phyloP scores from a whole-genome alignment of 2,888 invertebrate genomes.

The Anodontia alba region DNA sequence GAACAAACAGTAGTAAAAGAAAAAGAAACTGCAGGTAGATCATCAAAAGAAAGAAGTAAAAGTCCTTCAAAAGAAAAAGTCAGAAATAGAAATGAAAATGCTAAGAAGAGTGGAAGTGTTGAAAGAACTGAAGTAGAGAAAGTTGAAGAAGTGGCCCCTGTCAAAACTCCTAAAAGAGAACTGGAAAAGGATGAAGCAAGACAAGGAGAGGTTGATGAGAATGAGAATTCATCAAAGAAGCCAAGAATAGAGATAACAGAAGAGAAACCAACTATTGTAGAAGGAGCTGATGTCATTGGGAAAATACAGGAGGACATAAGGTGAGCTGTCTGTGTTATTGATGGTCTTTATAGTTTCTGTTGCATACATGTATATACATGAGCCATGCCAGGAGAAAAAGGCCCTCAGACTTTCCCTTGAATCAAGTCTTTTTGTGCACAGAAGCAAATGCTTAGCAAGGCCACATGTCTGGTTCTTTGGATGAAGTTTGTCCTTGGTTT shows the following conservation, averaged over 20 bases:
- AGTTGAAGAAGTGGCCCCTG: background rate
- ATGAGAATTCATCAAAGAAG: background rate
- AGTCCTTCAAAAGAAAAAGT: conserved; percentile 27
- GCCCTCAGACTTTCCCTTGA: too few relatives aligned
- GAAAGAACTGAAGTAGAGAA: conserved; percentile 1
- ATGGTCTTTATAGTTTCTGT: too few relatives aligned
- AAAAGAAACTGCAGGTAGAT: background rate
- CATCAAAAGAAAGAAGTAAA: conserved; percentile 2
- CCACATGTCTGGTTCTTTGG: too few relatives aligned
- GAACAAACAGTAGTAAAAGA: background rate
- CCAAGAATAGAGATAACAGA: background rate
- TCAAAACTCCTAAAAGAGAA: background rate
- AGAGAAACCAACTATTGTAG: background rate
- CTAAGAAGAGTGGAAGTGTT: conserved; percentile 11
- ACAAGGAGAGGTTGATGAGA: background rate
- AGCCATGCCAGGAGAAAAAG: too few relatives aligned
- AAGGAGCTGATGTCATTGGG: conserved; percentile 10
- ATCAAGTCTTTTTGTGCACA: too few relatives aligned
- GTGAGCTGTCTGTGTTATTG: conserved; percentile 20
- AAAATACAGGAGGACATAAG: conserved; percentile 53
- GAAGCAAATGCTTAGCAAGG: too few relatives aligned
- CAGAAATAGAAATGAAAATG: conserved; percentile 10
- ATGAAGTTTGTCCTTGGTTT: too few relatives aligned
- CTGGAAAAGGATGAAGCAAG: background rate
- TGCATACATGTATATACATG: too few relatives aligned